Conservation (phyloP, 2,888 invertebrate genomes). For the Xestia rhomboidea region DNA sequence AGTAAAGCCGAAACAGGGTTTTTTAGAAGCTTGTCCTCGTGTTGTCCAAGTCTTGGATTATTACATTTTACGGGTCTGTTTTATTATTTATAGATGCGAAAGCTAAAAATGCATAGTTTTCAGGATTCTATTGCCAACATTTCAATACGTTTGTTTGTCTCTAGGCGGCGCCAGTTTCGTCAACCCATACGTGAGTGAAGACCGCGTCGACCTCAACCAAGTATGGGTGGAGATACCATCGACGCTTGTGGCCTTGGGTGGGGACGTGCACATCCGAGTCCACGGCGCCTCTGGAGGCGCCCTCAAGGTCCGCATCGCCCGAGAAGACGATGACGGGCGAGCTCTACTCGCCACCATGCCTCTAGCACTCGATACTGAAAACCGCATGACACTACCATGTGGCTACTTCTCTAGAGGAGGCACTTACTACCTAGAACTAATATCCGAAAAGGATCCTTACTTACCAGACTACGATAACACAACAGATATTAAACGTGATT, state of each 20-base stretch:
- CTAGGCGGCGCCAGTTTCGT: slow-evolving; percentile 84
- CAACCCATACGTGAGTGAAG: slow-evolving; percentile 84
- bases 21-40: neutral
- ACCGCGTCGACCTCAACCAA: slow-evolving; percentile 82
- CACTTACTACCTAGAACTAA: slow-evolving; percentile 86
- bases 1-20: neutral
- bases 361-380: slow-evolving; percentile 87
- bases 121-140: neutral
- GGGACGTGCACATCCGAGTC: slow-evolving; percentile 94
- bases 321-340: slow-evolving; percentile 87
- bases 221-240: slow-evolving; percentile 93
- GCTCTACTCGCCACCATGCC: slow-evolving; percentile 86
- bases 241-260: slow-evolving; percentile 94
- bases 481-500: slow-evolving; percentile 66
- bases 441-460: slow-evolving; percentile 81
- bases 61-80: neutral
- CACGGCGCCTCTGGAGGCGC: slow-evolving; percentile 86
- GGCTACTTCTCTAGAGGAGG: slow-evolving; percentile 94
- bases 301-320: slow-evolving; percentile 85
- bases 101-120: neutral
- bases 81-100: neutral
- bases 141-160: slow-evolving; percentile 39
- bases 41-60: slow-evolving; percentile 1
- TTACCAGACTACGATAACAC: slow-evolving; percentile 78
- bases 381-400: slow-evolving; percentile 91